A percentile compares a stretch with the other conserved stretches of the same genome.
phyloP scores from a whole-genome alignment of 35 echinoderm and acorn worm genomes.

The Hemicentrotus pulcherrimus region DNA sequence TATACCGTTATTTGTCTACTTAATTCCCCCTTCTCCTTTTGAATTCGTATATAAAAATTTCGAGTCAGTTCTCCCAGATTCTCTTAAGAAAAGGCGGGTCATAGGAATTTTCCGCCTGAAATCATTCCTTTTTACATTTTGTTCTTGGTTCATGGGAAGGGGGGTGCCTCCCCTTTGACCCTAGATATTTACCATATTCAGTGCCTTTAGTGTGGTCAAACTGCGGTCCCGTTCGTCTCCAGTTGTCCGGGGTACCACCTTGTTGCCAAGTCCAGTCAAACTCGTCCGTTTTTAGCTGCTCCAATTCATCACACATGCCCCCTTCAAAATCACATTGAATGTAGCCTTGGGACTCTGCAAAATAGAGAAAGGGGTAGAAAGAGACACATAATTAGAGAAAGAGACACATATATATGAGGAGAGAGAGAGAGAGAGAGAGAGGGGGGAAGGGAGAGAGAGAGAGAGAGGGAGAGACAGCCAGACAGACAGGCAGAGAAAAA shows the following conservation, averaged over 20 bases:
- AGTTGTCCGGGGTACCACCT: constrained; percentile 58
- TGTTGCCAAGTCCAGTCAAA: constrained; percentile 76
- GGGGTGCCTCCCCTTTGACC: too few relatives aligned
- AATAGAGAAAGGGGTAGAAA: background rate
- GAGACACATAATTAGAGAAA: background rate
- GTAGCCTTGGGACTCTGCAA: constrained; percentile 38
- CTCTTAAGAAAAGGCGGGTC: too few relatives aligned
- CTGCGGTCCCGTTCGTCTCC: constrained; percentile 68
- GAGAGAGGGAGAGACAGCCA: too few relatives aligned
- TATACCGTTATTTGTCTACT: too few relatives aligned
- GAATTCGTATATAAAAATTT: too few relatives aligned
- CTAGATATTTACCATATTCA: constrained; percentile 8
- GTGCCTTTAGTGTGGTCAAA: constrained; percentile 74
- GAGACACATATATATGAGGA: background rate
- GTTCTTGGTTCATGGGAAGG: too few relatives aligned
- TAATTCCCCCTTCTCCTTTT: too few relatives aligned
- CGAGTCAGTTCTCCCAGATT: too few relatives aligned
- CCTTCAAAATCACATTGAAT: constrained; percentile 77
- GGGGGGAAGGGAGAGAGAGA: background rate
- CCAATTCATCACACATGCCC: constrained; percentile 70
- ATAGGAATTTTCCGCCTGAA: too few relatives aligned
- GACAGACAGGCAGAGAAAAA: too few relatives aligned
- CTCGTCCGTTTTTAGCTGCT: constrained; percentile 70
- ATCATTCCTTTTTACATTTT: too few relatives aligned
- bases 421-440: background rate